These are phyloP conservation scores for Isotomurus palustris DNA, from an alignment of 2,888 invertebrate genomes.

Conservation along the genomic window DNA sequence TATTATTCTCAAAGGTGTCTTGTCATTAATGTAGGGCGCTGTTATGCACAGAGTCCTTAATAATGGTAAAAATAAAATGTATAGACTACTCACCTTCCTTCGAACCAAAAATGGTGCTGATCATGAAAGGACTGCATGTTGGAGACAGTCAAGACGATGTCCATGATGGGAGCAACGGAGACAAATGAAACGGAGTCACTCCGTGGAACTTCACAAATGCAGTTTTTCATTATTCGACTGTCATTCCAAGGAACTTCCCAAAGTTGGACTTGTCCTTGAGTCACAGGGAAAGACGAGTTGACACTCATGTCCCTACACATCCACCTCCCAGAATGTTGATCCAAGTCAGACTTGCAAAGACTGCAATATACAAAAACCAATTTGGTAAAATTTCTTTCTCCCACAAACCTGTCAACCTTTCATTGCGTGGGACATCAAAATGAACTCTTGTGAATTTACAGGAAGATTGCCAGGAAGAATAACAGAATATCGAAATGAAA, in stretches of 20 bases:
- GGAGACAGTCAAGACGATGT: constrained; percentile 32
- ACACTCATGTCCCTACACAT: constrained; percentile 20
- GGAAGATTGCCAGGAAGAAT: too few relatives aligned
- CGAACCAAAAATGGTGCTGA: constrained; percentile 35
- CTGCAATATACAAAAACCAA: too few relatives aligned
- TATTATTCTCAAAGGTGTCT: too few relatives aligned
- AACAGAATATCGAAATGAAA: too few relatives aligned
- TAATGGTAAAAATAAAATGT: too few relatives aligned
- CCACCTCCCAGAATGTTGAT: constrained; percentile 31
- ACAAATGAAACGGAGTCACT: constrained; percentile 27
- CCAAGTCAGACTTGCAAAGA: constrained; percentile 31
- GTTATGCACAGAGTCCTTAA: too few relatives aligned
- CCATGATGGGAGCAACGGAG: constrained; percentile 24
- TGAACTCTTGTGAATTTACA: too few relatives aligned
- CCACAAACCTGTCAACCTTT: too few relatives aligned
- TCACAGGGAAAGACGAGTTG: constrained; percentile 18
- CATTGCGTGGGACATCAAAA: too few relatives aligned
- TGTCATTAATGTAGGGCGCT: too few relatives aligned
- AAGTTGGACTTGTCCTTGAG: constrained; percentile 35
- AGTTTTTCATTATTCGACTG: constrained; percentile 34
- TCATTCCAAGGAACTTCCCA: constrained; percentile 42
- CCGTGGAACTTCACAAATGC: constrained; percentile 26
- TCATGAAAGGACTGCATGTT: constrained; percentile 39
- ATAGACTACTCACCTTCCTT: constrained; percentile 33
- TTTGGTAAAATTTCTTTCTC: too few relatives aligned